Percentiles rank a stretch among this genome's conserved stretches.
phyloP scores from a whole-genome alignment of 2,888 invertebrate species.

The Oscheius sp. region DNA sequence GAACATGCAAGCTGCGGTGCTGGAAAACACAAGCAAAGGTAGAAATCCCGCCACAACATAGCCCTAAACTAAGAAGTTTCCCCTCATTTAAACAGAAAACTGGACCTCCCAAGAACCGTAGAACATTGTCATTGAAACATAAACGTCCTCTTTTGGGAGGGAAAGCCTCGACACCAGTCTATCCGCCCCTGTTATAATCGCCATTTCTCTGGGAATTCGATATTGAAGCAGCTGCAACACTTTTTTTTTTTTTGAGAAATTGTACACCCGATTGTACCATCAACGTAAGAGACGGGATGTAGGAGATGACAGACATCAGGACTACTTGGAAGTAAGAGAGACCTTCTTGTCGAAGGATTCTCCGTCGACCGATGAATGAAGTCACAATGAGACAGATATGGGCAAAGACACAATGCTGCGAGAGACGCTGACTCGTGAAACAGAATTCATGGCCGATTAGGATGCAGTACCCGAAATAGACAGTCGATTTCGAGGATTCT shows the following conservation, averaged over 20 bases:
- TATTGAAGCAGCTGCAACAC: constrained; percentile 8
- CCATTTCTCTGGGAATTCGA: constrained; percentile 13
- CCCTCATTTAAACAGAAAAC: background rate
- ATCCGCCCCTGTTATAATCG: background rate
- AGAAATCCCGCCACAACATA: background rate
- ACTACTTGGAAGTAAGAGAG: background rate
- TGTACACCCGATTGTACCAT: background rate
- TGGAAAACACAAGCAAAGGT: background rate
- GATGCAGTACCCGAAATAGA: constrained; percentile 3
- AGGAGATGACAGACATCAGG: background rate
- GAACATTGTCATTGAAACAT: background rate
- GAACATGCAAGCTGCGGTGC: background rate
- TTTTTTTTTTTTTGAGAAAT: background rate
- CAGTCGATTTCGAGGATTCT: background rate
- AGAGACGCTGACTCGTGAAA: constrained; percentile 2
- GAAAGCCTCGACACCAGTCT: background rate
- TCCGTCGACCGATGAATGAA: background rate
- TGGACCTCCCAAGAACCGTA: constrained; percentile 4
- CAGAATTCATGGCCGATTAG: background rate
- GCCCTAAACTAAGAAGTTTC: background rate
- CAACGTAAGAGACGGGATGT: constrained; percentile 4
- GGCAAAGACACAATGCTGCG: constrained; percentile 1
- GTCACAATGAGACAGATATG: constrained; percentile 8
- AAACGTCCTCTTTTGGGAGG: background rate
- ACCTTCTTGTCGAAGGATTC: background rate